A percentile compares a stretch with the other conserved stretches of the same genome.
These are phyloP conservation scores for Bostrychus sinensis DNA, from an alignment of 2,113 vertebrate genomes.

Conservation along the genomic window DNA sequence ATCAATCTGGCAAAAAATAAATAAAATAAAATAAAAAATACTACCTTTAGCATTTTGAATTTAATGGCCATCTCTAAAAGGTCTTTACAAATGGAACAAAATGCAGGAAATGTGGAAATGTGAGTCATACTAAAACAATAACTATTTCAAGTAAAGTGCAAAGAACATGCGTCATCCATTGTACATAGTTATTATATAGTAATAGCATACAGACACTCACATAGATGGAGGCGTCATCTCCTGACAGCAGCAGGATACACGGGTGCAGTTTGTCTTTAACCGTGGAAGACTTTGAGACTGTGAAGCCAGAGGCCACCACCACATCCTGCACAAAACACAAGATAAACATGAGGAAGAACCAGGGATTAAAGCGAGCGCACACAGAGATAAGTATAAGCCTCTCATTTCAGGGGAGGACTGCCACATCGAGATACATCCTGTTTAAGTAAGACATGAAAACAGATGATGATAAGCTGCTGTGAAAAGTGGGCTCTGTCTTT, in stretches of 20 bases:
- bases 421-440: constrained; percentile 33
- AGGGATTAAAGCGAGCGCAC: constrained; percentile 9
- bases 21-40: too few species aligned
- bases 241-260: constrained; percentile 72
- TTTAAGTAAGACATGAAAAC: constrained; percentile 33
- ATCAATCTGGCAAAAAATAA: too few species aligned
- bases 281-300: constrained; percentile 71
- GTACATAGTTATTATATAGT: background rate
- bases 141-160: too few species aligned
- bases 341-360: constrained; percentile 19
- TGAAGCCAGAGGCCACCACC: constrained; percentile 70
- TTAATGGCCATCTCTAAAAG: too few species aligned
- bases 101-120: too few species aligned
- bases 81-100: too few species aligned
- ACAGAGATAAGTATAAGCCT: constrained; percentile 26
- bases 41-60: too few species aligned
- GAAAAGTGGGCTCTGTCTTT: constrained; percentile 43
- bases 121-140: too few species aligned
- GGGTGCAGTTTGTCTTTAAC: constrained; percentile 70
- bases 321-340: constrained; percentile 63
- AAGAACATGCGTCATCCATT: too few species aligned
- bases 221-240: constrained; percentile 59
- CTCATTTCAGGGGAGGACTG: constrained; percentile 34
- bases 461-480: constrained; percentile 43
- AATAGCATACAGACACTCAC: constrained; percentile 54